Percentiles rank a stretch among this genome's conserved stretches.
Conservation (phyloP, 2,797 vertebrate genomes). For the Rhinoraja longicauda region DNA sequence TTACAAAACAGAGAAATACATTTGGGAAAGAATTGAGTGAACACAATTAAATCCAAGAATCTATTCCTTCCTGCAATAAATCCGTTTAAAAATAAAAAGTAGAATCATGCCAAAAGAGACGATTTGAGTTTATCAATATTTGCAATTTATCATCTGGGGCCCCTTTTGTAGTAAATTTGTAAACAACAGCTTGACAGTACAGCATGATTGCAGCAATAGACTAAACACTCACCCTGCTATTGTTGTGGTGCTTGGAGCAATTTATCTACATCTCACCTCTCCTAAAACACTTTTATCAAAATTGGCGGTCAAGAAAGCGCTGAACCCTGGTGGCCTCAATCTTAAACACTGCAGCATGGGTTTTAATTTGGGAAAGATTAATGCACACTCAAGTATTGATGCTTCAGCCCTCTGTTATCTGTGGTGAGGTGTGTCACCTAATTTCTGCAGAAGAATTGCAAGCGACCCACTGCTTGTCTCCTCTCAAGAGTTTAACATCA, state of each 20-base stretch:
- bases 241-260: constrained; percentile 64
- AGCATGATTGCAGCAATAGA: constrained; percentile 48
- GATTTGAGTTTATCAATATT: constrained; percentile 50
- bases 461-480: constrained; percentile 66
- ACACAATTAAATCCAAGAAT: background rate
- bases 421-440: constrained; percentile 76
- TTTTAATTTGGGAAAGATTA: constrained; percentile 99
- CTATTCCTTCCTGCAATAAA: background rate
- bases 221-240: constrained; percentile 51
- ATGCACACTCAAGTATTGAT: constrained; percentile 78
- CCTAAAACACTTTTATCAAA: constrained; percentile 97
- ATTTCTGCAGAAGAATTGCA: constrained; percentile 67
- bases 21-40: background rate
- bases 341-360: constrained; percentile 76
- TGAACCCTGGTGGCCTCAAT: constrained; percentile 81
- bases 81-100: constrained; percentile 38
- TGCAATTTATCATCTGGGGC: constrained; percentile 44
- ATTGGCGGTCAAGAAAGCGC: constrained; percentile 77
- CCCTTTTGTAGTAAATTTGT: constrained; percentile 50
- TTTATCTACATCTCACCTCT: constrained; percentile 92
- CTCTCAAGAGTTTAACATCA: constrained; percentile 51
- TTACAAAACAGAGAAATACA: background rate
- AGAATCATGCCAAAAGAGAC: constrained; percentile 40
- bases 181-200: constrained; percentile 51
- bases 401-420: constrained; percentile 78